phyloP scores from a whole-genome alignment of 2,888 invertebrate species.

The Glyphotaelius pellucidus region DNA sequence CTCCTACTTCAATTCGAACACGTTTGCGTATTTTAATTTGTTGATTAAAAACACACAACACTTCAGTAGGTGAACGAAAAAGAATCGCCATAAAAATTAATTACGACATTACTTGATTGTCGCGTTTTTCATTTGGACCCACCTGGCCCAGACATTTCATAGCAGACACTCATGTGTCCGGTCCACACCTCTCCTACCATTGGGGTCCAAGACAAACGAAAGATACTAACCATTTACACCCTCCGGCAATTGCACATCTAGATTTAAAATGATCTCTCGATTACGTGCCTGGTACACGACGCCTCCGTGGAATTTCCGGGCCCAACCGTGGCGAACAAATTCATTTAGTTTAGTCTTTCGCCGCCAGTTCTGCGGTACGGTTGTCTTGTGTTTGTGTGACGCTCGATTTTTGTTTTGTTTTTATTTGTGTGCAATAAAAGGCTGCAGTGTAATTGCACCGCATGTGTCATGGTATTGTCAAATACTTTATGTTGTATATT shows the following conservation, averaged over 20 bases:
- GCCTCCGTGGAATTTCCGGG: conserved; percentile 15
- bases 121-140: conserved; percentile 34
- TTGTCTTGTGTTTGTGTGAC: conserved; percentile 6
- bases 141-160: conserved; percentile 60
- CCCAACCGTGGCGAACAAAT: conserved; percentile 15
- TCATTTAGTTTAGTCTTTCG: conserved; percentile 56
- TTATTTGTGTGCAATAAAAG: conserved; percentile 38
- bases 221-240: not conserved
- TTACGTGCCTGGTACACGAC: conserved; percentile 19
- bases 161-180: conserved; percentile 52
- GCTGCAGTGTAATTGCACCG: conserved; percentile 10
- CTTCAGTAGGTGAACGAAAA: conserved; percentile 6
- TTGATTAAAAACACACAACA: not conserved
- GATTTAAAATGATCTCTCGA: not conserved
- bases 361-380: conserved; percentile 54
- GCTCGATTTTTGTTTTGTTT: conserved; percentile 28
- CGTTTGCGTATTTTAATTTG: not conserved
- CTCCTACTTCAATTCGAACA: not conserved
- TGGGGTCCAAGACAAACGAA: not conserved
- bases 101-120: not conserved
- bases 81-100: conserved; percentile 4
- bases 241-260: not conserved
- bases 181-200: conserved; percentile 4
- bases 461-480: conserved; percentile 15
- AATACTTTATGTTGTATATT: conserved; percentile 2